Percentiles rank a stretch among this genome's conserved stretches.
Conservation (phyloP, 1,140 invertebrate genomes). For the Drosophila albomicans region DNA sequence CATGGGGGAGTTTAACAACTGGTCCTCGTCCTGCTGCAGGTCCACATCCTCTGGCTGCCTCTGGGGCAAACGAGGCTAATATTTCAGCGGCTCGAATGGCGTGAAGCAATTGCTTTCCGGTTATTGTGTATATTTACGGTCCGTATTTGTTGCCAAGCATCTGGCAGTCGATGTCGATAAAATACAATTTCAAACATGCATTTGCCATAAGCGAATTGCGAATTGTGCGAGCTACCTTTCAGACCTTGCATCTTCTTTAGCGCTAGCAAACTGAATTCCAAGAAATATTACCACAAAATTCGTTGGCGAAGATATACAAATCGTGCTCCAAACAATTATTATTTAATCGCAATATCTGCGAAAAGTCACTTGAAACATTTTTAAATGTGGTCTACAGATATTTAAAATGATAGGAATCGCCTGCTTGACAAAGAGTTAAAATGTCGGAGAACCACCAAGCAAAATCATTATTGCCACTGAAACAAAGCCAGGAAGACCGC, state of each 20-base stretch:
- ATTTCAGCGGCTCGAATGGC: conserved; percentile 73
- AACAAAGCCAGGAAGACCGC: too few relatives aligned
- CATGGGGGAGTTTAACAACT: conserved; percentile 19
- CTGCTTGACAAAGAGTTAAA: too few relatives aligned
- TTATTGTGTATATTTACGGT: conserved; percentile 68
- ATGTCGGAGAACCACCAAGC: too few relatives aligned
- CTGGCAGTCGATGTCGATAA: conserved; percentile 53
- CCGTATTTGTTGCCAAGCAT: conserved; percentile 54
- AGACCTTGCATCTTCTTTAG: not conserved
- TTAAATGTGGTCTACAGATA: too few relatives aligned
- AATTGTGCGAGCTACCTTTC: conserved; percentile 19
- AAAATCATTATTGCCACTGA: too few relatives aligned
- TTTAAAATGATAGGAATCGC: too few relatives aligned
- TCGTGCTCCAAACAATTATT: not conserved
- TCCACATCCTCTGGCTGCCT: conserved; percentile 18
- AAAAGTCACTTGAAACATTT: too few relatives aligned
- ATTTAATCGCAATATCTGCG: too few relatives aligned
- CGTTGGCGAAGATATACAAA: too few relatives aligned
- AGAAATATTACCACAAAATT: too few relatives aligned
- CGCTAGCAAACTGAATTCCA: too few relatives aligned
- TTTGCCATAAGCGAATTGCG: conserved; percentile 47
- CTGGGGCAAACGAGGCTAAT: conserved; percentile 71
- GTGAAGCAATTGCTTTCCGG: conserved; percentile 76
- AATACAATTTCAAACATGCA: conserved; percentile 69
- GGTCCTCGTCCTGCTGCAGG: conserved; percentile 20